A percentile compares a stretch with the other conserved stretches of the same genome.
These are phyloP conservation scores for Sinotaia quadrata DNA, from an alignment of 2,888 invertebrate species.

Conservation along the genomic window DNA sequence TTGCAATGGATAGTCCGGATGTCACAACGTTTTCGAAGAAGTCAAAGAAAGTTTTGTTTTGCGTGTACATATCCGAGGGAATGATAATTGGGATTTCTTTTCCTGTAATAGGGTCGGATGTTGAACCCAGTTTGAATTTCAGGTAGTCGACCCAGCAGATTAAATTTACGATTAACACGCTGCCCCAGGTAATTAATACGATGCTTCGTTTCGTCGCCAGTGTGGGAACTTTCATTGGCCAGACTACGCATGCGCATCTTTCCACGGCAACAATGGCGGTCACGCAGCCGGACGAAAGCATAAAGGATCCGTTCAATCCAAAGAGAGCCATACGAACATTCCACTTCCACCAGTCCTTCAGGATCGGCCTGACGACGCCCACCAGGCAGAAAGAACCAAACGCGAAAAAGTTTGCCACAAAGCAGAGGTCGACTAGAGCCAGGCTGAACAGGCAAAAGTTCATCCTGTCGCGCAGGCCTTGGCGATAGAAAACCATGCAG, in stretches of 20 bases:
- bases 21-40: too few species aligned
- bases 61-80: too few species aligned
- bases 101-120: too few species aligned
- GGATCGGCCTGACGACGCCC: not conserved
- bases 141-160: too few species aligned
- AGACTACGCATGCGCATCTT: not conserved
- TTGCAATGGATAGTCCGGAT: too few species aligned
- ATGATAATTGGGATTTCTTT: too few species aligned
- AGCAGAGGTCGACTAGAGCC: constrained; percentile 3
- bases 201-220: not conserved
- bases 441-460: constrained; percentile 15
- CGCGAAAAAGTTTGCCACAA: not conserved
- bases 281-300: constrained; percentile 2
- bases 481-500: constrained; percentile 8
- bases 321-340: not conserved
- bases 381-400: not conserved
- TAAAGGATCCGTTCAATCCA: not conserved
- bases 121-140: too few species aligned
- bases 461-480: constrained; percentile 9
- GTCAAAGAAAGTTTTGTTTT: too few species aligned
- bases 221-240: constrained; percentile 1
- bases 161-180: not conserved
- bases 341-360: constrained; percentile 5
- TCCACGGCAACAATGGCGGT: constrained; percentile 7
- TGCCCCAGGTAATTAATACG: not conserved